Evolutionary conservation across 2,888 invertebrate genomes (phyloP).

Genomic region (Trissolcus japonicus): DNA sequence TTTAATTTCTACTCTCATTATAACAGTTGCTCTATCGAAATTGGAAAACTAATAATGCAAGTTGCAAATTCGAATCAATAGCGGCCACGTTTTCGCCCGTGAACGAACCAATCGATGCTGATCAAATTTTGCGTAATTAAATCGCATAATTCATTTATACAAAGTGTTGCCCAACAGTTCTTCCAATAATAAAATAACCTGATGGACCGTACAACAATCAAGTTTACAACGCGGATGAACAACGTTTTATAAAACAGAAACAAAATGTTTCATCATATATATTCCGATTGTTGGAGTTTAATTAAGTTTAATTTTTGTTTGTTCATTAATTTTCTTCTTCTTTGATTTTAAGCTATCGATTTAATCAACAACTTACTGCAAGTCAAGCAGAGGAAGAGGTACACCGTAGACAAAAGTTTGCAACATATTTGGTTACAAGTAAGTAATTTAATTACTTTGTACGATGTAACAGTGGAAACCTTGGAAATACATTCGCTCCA

Average conservation of each 20-base stretch:
- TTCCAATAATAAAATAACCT: not conserved
- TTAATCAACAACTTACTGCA: constrained; percentile 97
- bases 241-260: too few species aligned
- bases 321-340: too few species aligned
- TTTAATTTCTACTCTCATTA: too few species aligned
- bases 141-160: constrained; percentile 2
- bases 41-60: not conserved
- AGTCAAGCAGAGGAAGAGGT: constrained; percentile 96
- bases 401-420: constrained; percentile 96
- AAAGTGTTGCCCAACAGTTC: not conserved
- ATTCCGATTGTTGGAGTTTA: too few species aligned
- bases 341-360: constrained; percentile 89
- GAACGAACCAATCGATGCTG: not conserved
- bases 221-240: too few species aligned
- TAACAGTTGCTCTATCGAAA: constrained; percentile 58
- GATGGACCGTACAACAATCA: not conserved
- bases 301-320: too few species aligned
- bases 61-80: not conserved
- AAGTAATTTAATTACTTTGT: constrained; percentile 59
- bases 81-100: too few species aligned
- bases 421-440: constrained; percentile 97
- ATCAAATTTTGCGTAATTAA: not conserved
- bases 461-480: too few species aligned
- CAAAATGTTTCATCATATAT: too few species aligned
- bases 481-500: too few species aligned